Conservation (phyloP, 2,888 invertebrate species). For the Byasa hedistus region DNA sequence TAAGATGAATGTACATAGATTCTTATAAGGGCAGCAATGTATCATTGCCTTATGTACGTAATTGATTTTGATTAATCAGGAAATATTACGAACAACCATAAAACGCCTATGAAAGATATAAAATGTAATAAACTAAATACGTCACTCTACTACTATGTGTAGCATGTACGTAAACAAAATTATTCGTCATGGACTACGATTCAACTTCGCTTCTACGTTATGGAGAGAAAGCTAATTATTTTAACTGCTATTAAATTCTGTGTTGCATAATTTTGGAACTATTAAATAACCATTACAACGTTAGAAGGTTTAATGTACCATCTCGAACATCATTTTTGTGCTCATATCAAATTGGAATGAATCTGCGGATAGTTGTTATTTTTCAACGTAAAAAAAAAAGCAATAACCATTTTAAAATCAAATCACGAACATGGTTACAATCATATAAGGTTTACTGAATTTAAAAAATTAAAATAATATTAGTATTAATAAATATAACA, state of each 20-base stretch:
- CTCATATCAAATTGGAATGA: background rate
- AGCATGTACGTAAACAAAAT: constrained; percentile 38
- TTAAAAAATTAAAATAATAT: constrained; percentile 18
- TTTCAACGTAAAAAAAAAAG: background rate
- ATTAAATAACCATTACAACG: constrained; percentile 32
- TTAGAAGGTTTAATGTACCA: background rate
- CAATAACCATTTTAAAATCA: background rate
- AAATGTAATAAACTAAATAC: background rate
- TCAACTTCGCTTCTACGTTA: constrained; percentile 56
- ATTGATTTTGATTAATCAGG: constrained; percentile 18
- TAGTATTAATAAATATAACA: constrained; percentile 43
- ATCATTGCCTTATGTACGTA: constrained; percentile 7
- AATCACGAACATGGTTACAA: background rate
- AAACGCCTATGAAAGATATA: background rate
- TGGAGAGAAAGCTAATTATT: constrained; percentile 63
- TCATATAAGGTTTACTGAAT: background rate
- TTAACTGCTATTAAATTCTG: constrained; percentile 35
- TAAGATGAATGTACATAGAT: constrained; percentile 8
- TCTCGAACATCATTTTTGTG: background rate
- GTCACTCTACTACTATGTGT: background rate
- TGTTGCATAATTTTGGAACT: constrained; percentile 49
- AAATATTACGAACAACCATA: constrained; percentile 10
- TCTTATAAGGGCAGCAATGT: constrained; percentile 1
- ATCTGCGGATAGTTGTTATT: background rate
- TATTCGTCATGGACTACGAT: constrained; percentile 62